phyloP scores from a whole-genome alignment of 2,113 vertebrate species.

The Tiliqua scincoides region DNA sequence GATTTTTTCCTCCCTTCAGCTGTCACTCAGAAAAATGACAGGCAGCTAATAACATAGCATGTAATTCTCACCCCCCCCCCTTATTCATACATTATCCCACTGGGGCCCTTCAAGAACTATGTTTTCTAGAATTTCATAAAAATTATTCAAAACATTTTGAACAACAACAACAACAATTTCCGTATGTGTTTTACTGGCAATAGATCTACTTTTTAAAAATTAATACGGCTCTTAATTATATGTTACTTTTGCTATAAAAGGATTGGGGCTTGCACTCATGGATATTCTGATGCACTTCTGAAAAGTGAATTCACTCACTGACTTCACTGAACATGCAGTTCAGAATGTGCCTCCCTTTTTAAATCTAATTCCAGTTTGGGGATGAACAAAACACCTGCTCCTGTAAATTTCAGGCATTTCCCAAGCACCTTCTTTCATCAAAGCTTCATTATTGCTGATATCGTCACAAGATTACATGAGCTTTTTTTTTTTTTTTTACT shows the following conservation, averaged over 20 bases:
- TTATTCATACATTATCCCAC: background rate
- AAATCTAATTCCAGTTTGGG: background rate
- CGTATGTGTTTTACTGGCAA: background rate
- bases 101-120: constrained; percentile 5
- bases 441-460: background rate
- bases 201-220: background rate
- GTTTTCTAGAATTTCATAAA: background rate
- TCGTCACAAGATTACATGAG: background rate
- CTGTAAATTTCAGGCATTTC: background rate
- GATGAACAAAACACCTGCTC: background rate
- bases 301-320: too few species aligned
- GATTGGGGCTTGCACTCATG: background rate
- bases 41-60: constrained; percentile 23
- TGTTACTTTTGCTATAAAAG: constrained; percentile 2
- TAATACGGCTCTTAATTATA: background rate
- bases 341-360: too few species aligned
- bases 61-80: background rate
- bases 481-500: background rate
- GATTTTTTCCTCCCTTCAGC: constrained; percentile 29
- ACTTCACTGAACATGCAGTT: too few species aligned
- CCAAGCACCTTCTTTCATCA: background rate
- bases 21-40: constrained; percentile 64
- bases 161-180: background rate
- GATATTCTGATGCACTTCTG: too few species aligned
- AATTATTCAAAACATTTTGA: background rate